Evolutionary conservation across 2,113 vertebrate species (phyloP).

Genomic region (Trogon surrucura): DNA sequence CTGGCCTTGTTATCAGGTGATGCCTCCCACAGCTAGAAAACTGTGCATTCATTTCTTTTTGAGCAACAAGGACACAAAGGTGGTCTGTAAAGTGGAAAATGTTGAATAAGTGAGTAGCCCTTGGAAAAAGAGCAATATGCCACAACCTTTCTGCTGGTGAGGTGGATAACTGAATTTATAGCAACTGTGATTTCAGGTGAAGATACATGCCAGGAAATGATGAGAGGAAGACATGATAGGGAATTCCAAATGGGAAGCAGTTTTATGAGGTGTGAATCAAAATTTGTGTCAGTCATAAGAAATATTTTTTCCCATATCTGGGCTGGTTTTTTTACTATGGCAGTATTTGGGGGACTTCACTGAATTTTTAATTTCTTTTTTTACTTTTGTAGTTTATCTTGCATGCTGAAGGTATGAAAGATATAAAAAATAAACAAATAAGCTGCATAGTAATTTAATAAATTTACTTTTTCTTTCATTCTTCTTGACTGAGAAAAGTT

Average conservation of each 20-base stretch:
- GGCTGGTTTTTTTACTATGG: not conserved
- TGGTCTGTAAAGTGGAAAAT: not conserved
- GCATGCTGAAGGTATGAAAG: not conserved
- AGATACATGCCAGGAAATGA: not conserved
- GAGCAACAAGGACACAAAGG: not conserved
- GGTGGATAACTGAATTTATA: not conserved
- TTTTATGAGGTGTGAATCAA: not conserved
- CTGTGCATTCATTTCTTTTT: not conserved
- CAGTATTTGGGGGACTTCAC: not conserved
- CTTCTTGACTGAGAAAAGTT: not conserved
- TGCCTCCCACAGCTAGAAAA: not conserved
- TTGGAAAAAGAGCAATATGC: not conserved
- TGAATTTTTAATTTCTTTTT: not conserved
- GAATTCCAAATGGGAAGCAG: not conserved
- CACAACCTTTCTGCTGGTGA: not conserved
- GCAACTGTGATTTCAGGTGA: not conserved
- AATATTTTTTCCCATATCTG: not conserved
- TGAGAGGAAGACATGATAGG: not conserved
- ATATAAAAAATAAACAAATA: not conserved
- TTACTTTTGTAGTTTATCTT: not conserved
- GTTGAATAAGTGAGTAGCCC: not conserved
- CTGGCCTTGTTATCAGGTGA: not conserved
- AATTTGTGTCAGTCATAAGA: not conserved
- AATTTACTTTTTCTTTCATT: not conserved
- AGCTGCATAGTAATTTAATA: not conserved